Percentiles rank a stretch among this genome's conserved stretches.
phyloP scores from a whole-genome alignment of 2,888 invertebrate species.

The Ormyrus labotus region DNA sequence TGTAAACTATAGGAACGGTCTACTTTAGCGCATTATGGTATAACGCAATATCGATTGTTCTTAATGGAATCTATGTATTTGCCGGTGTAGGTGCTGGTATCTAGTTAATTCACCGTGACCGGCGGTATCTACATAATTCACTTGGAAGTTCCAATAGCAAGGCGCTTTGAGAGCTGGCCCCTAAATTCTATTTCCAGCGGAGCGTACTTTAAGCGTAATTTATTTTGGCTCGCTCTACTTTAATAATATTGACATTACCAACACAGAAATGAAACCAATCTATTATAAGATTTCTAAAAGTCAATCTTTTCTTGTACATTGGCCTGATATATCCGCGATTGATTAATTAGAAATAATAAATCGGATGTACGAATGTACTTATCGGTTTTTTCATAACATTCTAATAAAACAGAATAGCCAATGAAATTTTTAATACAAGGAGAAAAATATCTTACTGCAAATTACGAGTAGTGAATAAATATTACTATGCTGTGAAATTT shows the following conservation, averaged over 20 bases:
- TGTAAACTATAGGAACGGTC: not conserved
- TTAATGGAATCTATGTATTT: constrained; percentile 1
- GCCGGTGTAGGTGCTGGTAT: not conserved
- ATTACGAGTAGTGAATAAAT: too few relatives aligned
- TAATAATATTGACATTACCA: not conserved
- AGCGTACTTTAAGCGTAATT: constrained; percentile 1
- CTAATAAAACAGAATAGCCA: too few relatives aligned
- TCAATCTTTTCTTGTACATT: too few relatives aligned
- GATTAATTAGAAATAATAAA: too few relatives aligned
- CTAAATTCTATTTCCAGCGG: not conserved
- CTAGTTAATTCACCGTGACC: constrained; percentile 1
- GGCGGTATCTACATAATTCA: constrained; percentile 4
- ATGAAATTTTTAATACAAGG: too few relatives aligned
- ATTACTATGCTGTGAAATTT: too few relatives aligned
- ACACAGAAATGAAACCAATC: too few relatives aligned
- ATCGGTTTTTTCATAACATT: too few relatives aligned
- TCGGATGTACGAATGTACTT: too few relatives aligned
- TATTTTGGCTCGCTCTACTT: constrained; percentile 4
- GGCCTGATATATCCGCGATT: too few relatives aligned
- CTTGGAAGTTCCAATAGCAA: not conserved
- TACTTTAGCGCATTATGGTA: not conserved
- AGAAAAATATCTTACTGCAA: too few relatives aligned
- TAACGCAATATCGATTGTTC: constrained; percentile 4
- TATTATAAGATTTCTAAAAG: too few relatives aligned
- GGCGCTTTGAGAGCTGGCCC: not conserved